Conservation (phyloP, 2,888 invertebrate species). For the Yponomeuta evonymella region DNA sequence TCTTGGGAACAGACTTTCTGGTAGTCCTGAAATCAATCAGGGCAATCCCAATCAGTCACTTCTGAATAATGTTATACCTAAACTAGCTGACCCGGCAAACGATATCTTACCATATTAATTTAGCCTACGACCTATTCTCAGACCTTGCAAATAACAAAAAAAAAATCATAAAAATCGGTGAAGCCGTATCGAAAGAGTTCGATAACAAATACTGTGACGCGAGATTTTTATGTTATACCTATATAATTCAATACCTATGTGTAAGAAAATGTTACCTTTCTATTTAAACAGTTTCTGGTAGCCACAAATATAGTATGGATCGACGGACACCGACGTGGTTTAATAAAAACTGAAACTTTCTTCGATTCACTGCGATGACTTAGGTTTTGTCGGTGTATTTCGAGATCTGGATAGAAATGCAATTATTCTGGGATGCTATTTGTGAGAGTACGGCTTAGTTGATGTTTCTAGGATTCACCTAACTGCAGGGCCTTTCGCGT, state of each 20-base stretch:
- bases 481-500: neutral
- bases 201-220: too few relatives aligned
- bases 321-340: constrained; percentile 43
- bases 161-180: too few relatives aligned
- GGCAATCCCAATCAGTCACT: neutral
- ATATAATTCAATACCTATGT: neutral
- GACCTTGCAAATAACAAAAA: too few relatives aligned
- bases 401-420: constrained; percentile 37
- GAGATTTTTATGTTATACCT: neutral
- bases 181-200: too few relatives aligned
- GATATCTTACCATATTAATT: too few relatives aligned
- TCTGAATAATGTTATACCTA: neutral
- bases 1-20: constrained; percentile 19
- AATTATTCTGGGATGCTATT: constrained; percentile 13
- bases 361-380: constrained; percentile 39
- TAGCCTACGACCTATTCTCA: too few relatives aligned
- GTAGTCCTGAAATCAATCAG: neutral
- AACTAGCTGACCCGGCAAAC: too few relatives aligned
- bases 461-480: constrained; percentile 33
- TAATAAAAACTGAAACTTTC: constrained; percentile 55
- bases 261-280: constrained; percentile 38
- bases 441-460: neutral
- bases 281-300: constrained; percentile 36
- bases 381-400: constrained; percentile 47
- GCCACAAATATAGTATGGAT: constrained; percentile 58